Evolutionary conservation across 2,888 invertebrate genomes (phyloP).

Genomic region (Vandiemenella viatica): DNA sequence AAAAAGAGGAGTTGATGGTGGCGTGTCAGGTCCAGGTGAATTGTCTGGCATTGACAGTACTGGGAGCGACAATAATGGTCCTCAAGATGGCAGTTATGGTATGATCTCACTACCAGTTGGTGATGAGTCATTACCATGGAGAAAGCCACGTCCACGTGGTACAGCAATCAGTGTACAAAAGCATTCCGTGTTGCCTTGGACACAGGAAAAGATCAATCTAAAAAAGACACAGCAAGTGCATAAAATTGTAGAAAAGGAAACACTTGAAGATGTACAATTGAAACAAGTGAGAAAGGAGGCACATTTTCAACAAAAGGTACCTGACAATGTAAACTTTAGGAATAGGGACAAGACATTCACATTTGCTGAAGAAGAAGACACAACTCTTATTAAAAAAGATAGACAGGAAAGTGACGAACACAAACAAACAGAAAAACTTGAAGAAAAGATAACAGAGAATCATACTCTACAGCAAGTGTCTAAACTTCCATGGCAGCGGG

Average conservation of each 20-base stretch:
- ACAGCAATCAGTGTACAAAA: background rate
- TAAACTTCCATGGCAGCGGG: constrained; percentile 4
- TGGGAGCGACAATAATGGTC: too few relatives aligned
- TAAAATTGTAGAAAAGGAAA: constrained; percentile 29
- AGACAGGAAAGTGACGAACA: too few relatives aligned
- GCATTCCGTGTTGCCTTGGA: background rate
- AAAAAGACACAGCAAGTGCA: constrained; percentile 29
- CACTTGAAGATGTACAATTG: constrained; percentile 33
- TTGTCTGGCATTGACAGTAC: too few relatives aligned
- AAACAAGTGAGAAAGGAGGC: constrained; percentile 25
- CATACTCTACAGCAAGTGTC: constrained; percentile 11
- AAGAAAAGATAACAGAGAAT: constrained; percentile 13
- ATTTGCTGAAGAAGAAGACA: constrained; percentile 20
- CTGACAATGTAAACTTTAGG: background rate
- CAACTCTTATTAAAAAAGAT: too few relatives aligned
- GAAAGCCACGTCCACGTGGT: constrained; percentile 18
- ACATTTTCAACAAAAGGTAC: constrained; percentile 11
- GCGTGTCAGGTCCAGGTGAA: too few relatives aligned
- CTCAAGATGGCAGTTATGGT: too few relatives aligned
- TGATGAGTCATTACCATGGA: constrained; percentile 40
- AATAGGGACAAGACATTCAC: background rate
- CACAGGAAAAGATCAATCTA: constrained; percentile 12
- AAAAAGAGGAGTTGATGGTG: too few relatives aligned
- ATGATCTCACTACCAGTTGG: constrained; percentile 34
- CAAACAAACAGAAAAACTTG: constrained; percentile 4